Evolutionary conservation across 1,140 invertebrate species (phyloP).

Genomic region (Caerostris darwini): DNA sequence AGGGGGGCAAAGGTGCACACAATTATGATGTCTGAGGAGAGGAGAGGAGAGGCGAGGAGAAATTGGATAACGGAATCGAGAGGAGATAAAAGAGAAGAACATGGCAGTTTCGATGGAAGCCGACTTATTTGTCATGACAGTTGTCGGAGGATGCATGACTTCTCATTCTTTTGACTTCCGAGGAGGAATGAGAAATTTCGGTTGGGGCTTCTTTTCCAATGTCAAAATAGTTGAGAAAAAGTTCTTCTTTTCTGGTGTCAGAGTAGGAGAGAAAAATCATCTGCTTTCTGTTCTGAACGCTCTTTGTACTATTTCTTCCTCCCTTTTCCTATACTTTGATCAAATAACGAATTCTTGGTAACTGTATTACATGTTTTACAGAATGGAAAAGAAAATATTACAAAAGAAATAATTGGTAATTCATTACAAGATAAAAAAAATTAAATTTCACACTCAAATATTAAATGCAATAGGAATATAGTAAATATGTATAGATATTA

Average conservation of each 20-base stretch:
- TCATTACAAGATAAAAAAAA: no score
- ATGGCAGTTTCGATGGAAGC: conserved; percentile 52
- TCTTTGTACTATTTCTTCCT: background rate
- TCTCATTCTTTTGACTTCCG: conserved; percentile 48
- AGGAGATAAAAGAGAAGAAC: conserved; percentile 38
- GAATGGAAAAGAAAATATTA: no score
- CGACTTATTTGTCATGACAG: conserved; percentile 51
- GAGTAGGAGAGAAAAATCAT: background rate
- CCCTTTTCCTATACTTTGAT: no score
- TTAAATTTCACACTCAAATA: no score
- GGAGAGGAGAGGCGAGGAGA: background rate
- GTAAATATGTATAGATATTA: no score
- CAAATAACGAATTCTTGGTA: no score
- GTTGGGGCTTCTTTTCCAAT: background rate
- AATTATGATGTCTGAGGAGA: conserved; percentile 15
- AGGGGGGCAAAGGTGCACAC: background rate
- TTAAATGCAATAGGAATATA: no score
- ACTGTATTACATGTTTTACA: no score
- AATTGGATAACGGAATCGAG: conserved; percentile 39
- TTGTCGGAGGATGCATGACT: conserved; percentile 3
- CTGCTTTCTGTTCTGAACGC: background rate
- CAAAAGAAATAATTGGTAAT: no score
- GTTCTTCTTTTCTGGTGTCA: background rate
- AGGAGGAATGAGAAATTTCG: conserved; percentile 6
- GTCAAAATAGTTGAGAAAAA: background rate